Base-by-base conservation (phyloP, 2,113 vertebrate species). In the Bungarus multicinctus region DNA sequence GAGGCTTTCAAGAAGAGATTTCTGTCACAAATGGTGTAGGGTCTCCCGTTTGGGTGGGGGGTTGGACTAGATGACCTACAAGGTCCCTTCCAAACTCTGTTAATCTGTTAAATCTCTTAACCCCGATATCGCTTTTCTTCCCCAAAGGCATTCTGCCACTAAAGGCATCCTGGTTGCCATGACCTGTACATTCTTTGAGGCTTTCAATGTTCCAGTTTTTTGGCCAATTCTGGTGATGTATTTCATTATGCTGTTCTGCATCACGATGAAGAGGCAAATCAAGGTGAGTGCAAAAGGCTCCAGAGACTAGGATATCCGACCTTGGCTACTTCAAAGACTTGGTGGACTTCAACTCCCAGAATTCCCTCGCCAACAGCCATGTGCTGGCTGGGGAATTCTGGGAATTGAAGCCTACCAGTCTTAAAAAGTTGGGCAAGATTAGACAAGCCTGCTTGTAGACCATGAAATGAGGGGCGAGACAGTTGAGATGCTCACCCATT, bases 141-240 rank as follows among this genome's bases (percentile, higher is more conserved):
- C 94, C 1, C 89, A 23, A 96, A 99, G 99, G 99, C 99, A 99
- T 94, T 99, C 99, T 4, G 99, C 99, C 11, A 99, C 99, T 50
- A 99, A 99, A 98, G 99, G 99, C 97, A 98, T 99, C 92, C 97
- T 99, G 92, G 98, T 99, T 92, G 99, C 99, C 81, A 99, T 99
- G 99, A 97, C 98, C 93, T 99, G 99, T 96, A 99, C 99, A 4
- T 99, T 99, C 98, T 99, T 99, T 0, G 99, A 99, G 74, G 98
- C 99, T 94, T 99, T 99, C 97, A 99, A 99, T 0, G 99, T 99
- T 94, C 99, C 99, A 0, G 99, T 99, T 91, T 99, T 99, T 96
- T 99, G 99, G 99, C 99, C 99, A 5, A 99, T 99, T 97, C 98
- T 99, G 92, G 99, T 99, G 96, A 99, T 99, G 99, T 99, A 99